Evolutionary conservation across 2,113 vertebrate genomes (phyloP).

Genomic region (Centrocercus urophasianus): DNA sequence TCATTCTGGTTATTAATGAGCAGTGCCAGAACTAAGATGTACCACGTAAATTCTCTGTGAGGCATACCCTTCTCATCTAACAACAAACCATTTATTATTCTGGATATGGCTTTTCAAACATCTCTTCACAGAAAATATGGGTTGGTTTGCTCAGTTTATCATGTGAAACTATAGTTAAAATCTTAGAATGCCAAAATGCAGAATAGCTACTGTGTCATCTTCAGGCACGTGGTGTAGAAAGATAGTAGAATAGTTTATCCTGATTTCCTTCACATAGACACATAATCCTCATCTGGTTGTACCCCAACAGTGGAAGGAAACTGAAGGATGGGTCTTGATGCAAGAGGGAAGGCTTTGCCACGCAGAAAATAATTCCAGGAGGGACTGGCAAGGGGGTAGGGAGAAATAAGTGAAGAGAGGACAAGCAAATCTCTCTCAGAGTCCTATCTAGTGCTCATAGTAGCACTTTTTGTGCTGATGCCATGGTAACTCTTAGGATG

Average conservation of each 20-base stretch:
- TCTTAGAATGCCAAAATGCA: not conserved
- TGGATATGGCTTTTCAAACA: constrained; percentile 10
- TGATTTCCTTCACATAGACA: not conserved
- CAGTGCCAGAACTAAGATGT: not conserved
- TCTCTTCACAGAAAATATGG: not conserved
- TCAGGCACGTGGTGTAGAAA: not conserved
- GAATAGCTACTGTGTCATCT: not conserved
- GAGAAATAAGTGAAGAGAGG: not conserved
- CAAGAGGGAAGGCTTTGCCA: not conserved
- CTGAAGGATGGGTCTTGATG: not conserved
- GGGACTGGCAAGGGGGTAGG: not conserved
- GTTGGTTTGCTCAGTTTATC: not conserved
- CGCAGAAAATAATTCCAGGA: not conserved
- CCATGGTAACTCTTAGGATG: constrained; percentile 13
- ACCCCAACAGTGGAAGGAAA: not conserved
- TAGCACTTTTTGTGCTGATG: not conserved
- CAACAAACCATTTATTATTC: constrained; percentile 8
- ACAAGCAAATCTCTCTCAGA: not conserved
- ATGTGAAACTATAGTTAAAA: not conserved
- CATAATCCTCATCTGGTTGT: not conserved
- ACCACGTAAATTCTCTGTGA: not conserved
- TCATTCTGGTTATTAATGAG: constrained; percentile 3
- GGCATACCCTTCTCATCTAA: not conserved
- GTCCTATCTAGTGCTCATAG: not conserved
- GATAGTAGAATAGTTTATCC: not conserved